Evolutionary conservation across 1,140 invertebrate species (phyloP).

Genomic region (Drosophila gunungcola): DNA sequence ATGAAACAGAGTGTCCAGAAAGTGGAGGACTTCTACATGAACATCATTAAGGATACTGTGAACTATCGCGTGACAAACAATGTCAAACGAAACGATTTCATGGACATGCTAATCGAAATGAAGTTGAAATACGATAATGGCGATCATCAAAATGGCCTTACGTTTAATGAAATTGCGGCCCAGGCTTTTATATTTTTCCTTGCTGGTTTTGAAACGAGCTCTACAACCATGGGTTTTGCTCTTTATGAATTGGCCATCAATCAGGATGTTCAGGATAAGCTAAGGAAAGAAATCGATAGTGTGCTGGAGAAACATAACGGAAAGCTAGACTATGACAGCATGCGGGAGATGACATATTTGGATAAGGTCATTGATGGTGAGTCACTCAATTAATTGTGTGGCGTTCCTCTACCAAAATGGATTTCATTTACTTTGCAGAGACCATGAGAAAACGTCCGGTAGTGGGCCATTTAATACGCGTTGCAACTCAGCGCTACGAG

Average conservation of each 20-base stretch:
- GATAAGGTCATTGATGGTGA: conserved; percentile 69
- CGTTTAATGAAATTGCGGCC: conserved; percentile 72
- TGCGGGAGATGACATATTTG: conserved; percentile 77
- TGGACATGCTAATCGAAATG: conserved; percentile 86
- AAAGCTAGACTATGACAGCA: conserved; percentile 64
- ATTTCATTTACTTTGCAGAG: conserved; percentile 79
- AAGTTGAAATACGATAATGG: conserved; percentile 61
- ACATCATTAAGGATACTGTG: conserved; percentile 63
- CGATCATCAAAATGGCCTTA: conserved; percentile 30
- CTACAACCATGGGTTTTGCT: conserved; percentile 85
- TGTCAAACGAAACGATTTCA: conserved; percentile 65
- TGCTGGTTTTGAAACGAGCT: conserved; percentile 88
- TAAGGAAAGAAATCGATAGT: conserved; percentile 84
- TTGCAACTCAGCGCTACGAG: conserved; percentile 85
- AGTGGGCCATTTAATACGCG: conserved; percentile 86
- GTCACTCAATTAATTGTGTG: not conserved
- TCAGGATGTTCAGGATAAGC: conserved; percentile 85
- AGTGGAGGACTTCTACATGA: conserved; percentile 84
- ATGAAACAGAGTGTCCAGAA: conserved; percentile 69
- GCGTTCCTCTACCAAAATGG: not conserved
- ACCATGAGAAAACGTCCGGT: conserved; percentile 88
- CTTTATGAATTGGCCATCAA: conserved; percentile 86
- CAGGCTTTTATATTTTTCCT: conserved; percentile 86
- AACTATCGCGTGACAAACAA: conserved; percentile 58
- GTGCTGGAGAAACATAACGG: conserved; percentile 83